Evolutionary conservation across 2,888 invertebrate genomes (phyloP).

Genomic region (Cephus runcator): DNA sequence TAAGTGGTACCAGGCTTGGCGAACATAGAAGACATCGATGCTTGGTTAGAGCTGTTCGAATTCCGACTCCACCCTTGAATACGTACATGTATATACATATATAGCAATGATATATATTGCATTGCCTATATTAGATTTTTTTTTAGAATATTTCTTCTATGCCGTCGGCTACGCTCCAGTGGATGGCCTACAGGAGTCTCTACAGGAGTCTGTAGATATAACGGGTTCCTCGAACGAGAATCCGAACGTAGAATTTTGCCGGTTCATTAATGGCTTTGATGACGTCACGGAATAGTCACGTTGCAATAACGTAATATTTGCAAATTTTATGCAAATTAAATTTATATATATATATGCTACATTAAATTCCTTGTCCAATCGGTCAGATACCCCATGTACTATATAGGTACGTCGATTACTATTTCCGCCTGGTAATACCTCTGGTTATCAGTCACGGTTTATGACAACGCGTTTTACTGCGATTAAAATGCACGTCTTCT

Average conservation of each 20-base stretch:
- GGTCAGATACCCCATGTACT: neutral
- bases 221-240: neutral
- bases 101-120: neutral
- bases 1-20: constrained; percentile 34
- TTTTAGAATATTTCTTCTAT: neutral
- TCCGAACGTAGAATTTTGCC: neutral
- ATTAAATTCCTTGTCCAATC: neutral
- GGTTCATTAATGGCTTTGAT: neutral
- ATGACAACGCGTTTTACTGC: neutral
- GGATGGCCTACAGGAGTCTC: neutral
- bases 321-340: neutral
- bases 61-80: neutral
- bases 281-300: neutral
- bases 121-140: neutral
- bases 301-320: neutral
- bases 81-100: neutral
- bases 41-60: neutral
- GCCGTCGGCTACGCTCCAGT: neutral
- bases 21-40: constrained; percentile 7
- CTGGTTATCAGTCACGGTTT: neutral
- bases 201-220: neutral
- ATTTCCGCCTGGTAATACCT: neutral
- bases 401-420: neutral
- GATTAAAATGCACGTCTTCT: neutral
- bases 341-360: neutral